Evolutionary conservation across 2,113 vertebrate genomes (phyloP).

Genomic region (Syngnathus floridae): DNA sequence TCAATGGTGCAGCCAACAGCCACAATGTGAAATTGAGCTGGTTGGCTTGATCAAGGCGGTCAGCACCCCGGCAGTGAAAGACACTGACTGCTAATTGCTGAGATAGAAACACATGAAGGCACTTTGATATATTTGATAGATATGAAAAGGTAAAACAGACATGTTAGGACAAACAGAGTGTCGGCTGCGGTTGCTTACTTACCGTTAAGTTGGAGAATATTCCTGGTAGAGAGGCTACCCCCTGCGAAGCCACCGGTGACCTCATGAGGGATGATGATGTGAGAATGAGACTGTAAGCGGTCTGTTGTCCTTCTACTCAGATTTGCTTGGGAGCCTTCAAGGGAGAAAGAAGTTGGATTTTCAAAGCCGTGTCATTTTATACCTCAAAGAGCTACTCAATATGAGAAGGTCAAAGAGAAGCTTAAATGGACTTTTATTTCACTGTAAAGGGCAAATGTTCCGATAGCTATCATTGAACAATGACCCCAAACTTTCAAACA

Average conservation of each 20-base stretch:
- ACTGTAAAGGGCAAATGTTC: slow-evolving; percentile 1
- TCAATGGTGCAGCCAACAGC: slow-evolving; percentile 51
- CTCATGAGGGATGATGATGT: slow-evolving; percentile 51
- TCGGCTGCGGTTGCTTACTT: slow-evolving; percentile 62
- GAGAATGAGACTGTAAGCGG: slow-evolving; percentile 44
- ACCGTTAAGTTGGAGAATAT: slow-evolving; percentile 52
- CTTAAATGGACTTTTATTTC: not conserved
- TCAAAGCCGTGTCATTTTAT: not conserved
- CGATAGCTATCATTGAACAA: not conserved
- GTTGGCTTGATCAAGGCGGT: slow-evolving; percentile 38
- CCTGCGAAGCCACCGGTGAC: slow-evolving; percentile 56
- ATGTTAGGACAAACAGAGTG: not conserved
- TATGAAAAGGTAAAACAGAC: not conserved
- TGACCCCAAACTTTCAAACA: not conserved
- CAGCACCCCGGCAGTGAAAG: slow-evolving; percentile 26
- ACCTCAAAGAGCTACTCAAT: not conserved
- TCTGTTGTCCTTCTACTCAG: slow-evolving; percentile 25
- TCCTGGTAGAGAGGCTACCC: slow-evolving; percentile 61
- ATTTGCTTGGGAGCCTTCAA: slow-evolving; percentile 69
- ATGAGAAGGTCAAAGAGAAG: not conserved
- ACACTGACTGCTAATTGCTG: slow-evolving; percentile 13
- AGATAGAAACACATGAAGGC: not conserved
- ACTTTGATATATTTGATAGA: not conserved
- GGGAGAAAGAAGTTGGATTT: slow-evolving; percentile 18
- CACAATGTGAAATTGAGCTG: slow-evolving; percentile 55